These are phyloP conservation scores for Lycodopsis pacificus DNA, from an alignment of 2,797 vertebrate species.

Conservation along the genomic window DNA sequence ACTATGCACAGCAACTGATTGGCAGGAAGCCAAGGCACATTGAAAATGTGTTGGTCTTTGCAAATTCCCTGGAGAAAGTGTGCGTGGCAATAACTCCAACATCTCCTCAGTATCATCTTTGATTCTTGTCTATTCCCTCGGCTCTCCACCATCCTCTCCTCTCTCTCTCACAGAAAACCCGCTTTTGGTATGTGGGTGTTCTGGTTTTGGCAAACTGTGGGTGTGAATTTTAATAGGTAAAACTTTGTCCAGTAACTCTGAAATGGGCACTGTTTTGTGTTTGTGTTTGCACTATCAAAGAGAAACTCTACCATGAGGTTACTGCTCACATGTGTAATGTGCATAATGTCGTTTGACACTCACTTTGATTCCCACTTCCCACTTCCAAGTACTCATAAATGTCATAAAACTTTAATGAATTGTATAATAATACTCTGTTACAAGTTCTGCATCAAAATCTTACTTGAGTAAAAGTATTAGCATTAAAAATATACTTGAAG, in stretches of 20 bases:
- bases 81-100: constrained; percentile 55
- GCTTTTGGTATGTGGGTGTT: constrained; percentile 35
- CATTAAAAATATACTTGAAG: neutral
- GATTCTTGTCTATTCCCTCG: constrained; percentile 10
- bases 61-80: constrained; percentile 70
- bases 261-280: neutral
- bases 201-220: constrained; percentile 16
- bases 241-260: constrained; percentile 21
- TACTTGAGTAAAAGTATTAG: neutral
- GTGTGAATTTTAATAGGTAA: constrained; percentile 23
- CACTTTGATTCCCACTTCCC: neutral
- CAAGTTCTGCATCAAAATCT: neutral
- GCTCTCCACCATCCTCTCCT: neutral
- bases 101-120: constrained; percentile 9
- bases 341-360: neutral
- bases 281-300: constrained; percentile 7
- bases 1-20: constrained; percentile 60
- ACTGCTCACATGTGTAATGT: neutral
- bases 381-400: too few species aligned
- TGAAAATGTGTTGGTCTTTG: constrained; percentile 73
- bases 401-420: neutral
- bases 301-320: neutral
- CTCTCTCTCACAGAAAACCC: constrained; percentile 11
- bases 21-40: constrained; percentile 59
- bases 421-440: neutral